Conservation (phyloP, 2,888 invertebrate species). For the Miltochrista miniata region DNA sequence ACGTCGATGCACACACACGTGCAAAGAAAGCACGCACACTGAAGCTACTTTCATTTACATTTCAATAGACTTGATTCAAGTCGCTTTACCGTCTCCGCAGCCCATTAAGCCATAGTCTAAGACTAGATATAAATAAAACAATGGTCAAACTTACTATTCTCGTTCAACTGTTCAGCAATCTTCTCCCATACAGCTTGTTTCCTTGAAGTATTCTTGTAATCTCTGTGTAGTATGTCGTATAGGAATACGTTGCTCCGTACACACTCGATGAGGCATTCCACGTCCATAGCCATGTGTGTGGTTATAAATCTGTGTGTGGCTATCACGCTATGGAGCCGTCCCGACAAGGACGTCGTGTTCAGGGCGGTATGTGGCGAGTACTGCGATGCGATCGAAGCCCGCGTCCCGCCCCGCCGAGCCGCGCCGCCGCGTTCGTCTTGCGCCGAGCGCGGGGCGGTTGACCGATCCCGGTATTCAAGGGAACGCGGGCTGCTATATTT, state of each 20-base stretch:
- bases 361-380: slow-evolving; percentile 15
- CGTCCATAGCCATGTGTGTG: slow-evolving; percentile 24
- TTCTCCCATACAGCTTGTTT: slow-evolving; percentile 32
- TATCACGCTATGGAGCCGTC: slow-evolving; percentile 7
- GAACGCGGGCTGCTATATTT: neutral
- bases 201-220: slow-evolving; percentile 34
- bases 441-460: slow-evolving; percentile 6
- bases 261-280: slow-evolving; percentile 29
- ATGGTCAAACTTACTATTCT: slow-evolving; percentile 30
- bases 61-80: no score
- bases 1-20: no score
- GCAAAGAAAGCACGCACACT: no score
- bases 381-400: slow-evolving; percentile 12
- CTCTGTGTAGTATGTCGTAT: slow-evolving; percentile 30
- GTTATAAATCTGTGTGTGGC: neutral
- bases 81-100: no score
- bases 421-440: slow-evolving; percentile 10
- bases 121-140: neutral
- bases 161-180: slow-evolving; percentile 30
- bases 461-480: neutral
- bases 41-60: no score
- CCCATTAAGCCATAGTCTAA: no score
- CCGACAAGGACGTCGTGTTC: slow-evolving; percentile 19
- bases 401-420: slow-evolving; percentile 28
- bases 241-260: slow-evolving; percentile 27